Base-by-base conservation (phyloP, 1,140 invertebrate genomes). In the Drosophila guanche region DNA sequence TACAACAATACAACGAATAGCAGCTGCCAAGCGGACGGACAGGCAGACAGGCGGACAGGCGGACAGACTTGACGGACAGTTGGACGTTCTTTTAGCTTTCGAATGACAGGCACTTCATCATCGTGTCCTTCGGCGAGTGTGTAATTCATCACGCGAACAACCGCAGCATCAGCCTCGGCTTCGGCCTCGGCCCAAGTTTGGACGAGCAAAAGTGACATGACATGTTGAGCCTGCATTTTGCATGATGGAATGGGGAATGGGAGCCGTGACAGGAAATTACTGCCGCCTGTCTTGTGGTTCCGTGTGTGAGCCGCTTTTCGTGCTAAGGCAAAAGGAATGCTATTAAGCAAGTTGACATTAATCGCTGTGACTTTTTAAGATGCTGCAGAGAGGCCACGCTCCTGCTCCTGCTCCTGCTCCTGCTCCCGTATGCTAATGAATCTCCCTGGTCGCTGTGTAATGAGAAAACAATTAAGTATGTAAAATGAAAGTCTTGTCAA, bases 91-190 rank as follows among this genome's bases (percentile, higher is more conserved):
- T 88, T 88, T 71, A 69, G 83, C 75, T 86, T 89, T 65, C 62
- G 71, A 88, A 89, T 88, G 83, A 88, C 83, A 88, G 84, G 79
- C 83, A 88, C 83, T 88, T 89, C 83, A 88, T 88, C 83, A 88
- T 89, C 79, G 71, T 89, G 83, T 88, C 83, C 83, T 88, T 88
- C 84, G 83, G 84, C 83, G 83, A 79, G 84, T 83, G 71, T 88
- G 83, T 88, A 88, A 88, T 88, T 88, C 83, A 88, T 88, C 83
- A 88, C 84, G 83, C 83, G 83, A 89, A 81, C 83, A 89, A 83
- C 83, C 84, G 67, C 83, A 88, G 75, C 75, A 56, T 62, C 77
- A 48, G 52, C 52, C 40, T 8, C 27, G 20, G 20, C 33, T 14
- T 5, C 14, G 10, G 16, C 20, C 29, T 29, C 33, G 8, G 53